These are phyloP conservation scores for Myotis yumanensis DNA, from an alignment of 2,113 vertebrate genomes.

Conservation along the genomic window DNA sequence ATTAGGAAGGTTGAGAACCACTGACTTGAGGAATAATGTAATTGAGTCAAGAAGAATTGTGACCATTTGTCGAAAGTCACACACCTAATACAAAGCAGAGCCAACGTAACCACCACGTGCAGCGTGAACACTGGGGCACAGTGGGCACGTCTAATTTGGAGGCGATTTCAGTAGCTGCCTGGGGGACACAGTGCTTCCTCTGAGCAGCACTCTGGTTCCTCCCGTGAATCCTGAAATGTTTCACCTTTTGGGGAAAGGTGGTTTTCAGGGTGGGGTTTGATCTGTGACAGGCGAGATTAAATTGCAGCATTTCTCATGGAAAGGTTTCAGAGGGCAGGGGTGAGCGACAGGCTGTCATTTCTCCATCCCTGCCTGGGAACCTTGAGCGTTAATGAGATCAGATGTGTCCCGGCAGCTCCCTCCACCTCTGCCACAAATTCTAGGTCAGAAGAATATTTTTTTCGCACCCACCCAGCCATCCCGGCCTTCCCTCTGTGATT, in stretches of 20 bases:
- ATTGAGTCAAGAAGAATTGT: neutral
- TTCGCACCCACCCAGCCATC: neutral
- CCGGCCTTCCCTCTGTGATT: too few relatives aligned
- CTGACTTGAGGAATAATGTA: neutral
- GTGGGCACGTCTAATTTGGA: fast-evolving
- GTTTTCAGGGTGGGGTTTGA: neutral
- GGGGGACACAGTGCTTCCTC: neutral
- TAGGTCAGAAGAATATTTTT: neutral
- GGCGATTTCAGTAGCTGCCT: neutral
- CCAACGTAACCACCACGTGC: fast-evolving
- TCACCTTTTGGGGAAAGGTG: neutral
- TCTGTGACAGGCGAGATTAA: neutral
- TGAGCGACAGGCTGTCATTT: neutral
- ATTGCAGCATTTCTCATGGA: neutral
- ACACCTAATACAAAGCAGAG: neutral
- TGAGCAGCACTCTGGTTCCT: neutral
- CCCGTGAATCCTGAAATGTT: neutral
- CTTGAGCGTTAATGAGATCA: neutral
- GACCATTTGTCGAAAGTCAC: neutral
- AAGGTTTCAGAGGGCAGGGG: neutral
- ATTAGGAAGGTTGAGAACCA: too few relatives aligned
- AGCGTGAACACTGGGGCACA: fast-evolving
- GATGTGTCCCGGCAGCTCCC: neutral
- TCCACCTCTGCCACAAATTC: neutral
- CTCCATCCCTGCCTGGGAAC: neutral